phyloP scores from a whole-genome alignment of 1,140 invertebrate genomes.

The Plodia interpunctella region DNA sequence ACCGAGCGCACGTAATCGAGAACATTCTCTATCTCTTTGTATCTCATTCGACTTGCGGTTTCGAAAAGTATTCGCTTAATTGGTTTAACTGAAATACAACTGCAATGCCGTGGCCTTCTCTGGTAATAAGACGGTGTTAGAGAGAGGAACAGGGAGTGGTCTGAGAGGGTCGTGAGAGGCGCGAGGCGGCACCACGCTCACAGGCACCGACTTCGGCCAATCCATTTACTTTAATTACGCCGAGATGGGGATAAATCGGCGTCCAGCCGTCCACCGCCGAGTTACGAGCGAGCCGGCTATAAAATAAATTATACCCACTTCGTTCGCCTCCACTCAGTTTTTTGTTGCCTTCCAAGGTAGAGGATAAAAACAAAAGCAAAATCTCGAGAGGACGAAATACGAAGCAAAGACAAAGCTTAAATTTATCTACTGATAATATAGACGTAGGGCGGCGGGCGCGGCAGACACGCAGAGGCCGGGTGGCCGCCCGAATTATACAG shows the following conservation, averaged over 20 bases:
- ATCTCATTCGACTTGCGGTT: constrained; percentile 61
- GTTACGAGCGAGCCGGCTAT: constrained; percentile 74
- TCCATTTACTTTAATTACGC: constrained; percentile 76
- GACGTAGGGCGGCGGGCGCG: constrained; percentile 67
- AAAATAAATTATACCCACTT: constrained; percentile 77
- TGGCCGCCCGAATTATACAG: constrained; percentile 74
- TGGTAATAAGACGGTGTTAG: constrained; percentile 25
- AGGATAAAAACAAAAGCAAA: constrained; percentile 68
- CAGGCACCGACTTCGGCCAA: constrained; percentile 60
- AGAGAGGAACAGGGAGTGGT: constrained; percentile 38
- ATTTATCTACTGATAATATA: constrained; percentile 77
- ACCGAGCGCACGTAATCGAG: constrained; percentile 54
- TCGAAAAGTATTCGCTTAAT: constrained; percentile 53
- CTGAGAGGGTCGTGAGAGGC: constrained; percentile 24
- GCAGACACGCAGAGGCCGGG: constrained; percentile 64
- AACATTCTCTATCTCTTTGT: constrained; percentile 46
- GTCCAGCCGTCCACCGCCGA: constrained; percentile 73
- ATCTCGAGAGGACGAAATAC: constrained; percentile 73
- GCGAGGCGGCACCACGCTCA: constrained; percentile 40
- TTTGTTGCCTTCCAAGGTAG: constrained; percentile 64
- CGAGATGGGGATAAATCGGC: constrained; percentile 74
- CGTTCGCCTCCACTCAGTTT: constrained; percentile 72
- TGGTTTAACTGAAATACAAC: constrained; percentile 33
- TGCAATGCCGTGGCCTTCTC: background rate
- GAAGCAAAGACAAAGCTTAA: constrained; percentile 76